Evolutionary conservation across 2,113 vertebrate genomes (phyloP).

Genomic region (Siniperca knerii): DNA sequence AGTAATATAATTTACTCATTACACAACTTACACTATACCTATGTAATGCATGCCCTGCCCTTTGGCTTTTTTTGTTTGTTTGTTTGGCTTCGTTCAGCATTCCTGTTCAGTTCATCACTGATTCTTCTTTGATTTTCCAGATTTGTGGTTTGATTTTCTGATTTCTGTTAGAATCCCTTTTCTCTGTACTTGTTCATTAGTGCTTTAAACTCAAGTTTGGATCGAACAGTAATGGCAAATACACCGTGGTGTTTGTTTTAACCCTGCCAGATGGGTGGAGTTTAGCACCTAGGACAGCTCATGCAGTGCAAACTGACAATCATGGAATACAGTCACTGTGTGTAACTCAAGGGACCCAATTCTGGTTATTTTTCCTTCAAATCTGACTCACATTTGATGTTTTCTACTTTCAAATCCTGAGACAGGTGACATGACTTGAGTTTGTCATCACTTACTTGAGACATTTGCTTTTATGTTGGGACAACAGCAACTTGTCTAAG

Average conservation of each 20-base stretch:
- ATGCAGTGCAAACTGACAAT: conserved; percentile 13
- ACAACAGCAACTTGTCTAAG: not conserved
- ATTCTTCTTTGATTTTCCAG: conserved; percentile 54
- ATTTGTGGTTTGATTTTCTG: not conserved
- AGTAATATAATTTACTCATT: conserved; percentile 3
- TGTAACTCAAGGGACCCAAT: not conserved
- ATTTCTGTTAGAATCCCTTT: not conserved
- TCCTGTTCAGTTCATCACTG: conserved; percentile 47
- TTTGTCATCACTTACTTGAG: not conserved
- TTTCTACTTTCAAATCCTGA: not conserved
- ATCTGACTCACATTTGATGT: not conserved
- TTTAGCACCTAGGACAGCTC: not conserved
- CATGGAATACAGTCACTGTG: not conserved
- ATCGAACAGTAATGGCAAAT: conserved; percentile 57
- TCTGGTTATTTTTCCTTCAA: not conserved
- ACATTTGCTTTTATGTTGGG: not conserved
- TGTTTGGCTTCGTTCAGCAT: conserved; percentile 15
- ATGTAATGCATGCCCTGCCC: conserved; percentile 13
- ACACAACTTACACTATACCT: not conserved
- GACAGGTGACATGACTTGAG: conserved; percentile 1
- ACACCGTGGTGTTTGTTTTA: not conserved
- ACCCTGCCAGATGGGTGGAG: conserved; percentile 16
- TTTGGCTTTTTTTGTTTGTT: conserved; percentile 15
- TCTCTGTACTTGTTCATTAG: conserved; percentile 12
- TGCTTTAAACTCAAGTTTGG: conserved; percentile 29